Evolutionary conservation across 2,113 vertebrate genomes (phyloP).

Genomic region (Barnardius zonarius): DNA sequence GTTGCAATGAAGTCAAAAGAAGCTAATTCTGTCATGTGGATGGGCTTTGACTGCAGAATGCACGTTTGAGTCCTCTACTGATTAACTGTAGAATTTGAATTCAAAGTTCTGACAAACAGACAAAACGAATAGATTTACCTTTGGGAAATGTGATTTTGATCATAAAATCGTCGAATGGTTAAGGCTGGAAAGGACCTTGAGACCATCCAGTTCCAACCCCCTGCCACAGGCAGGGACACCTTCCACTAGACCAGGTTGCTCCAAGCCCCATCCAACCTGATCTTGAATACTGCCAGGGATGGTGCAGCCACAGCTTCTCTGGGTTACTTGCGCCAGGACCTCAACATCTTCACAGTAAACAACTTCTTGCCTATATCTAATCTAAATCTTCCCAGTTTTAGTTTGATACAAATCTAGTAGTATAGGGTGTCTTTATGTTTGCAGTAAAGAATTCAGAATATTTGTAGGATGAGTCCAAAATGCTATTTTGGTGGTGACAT

Average conservation of each 20-base stretch:
- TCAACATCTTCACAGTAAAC: neutral
- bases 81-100: neutral
- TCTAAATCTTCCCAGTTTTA: neutral
- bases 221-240: neutral
- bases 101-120: neutral
- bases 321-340: too few species aligned
- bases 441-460: neutral
- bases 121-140: fast-evolving
- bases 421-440: neutral
- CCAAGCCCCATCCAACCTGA: neutral
- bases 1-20: neutral
- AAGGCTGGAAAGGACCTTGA: neutral
- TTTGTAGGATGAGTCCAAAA: neutral
- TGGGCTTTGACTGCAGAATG: neutral
- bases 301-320: neutral
- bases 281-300: neutral
- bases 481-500: neutral
- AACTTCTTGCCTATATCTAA: neutral
- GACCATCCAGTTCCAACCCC: neutral
- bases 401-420: neutral
- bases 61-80: neutral
- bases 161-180: neutral
- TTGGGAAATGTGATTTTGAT: neutral
- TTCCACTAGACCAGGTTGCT: neutral
- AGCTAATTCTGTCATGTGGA: neutral